phyloP scores from a whole-genome alignment of 2,797 vertebrate species.

The Melanogrammus aeglefinus region DNA sequence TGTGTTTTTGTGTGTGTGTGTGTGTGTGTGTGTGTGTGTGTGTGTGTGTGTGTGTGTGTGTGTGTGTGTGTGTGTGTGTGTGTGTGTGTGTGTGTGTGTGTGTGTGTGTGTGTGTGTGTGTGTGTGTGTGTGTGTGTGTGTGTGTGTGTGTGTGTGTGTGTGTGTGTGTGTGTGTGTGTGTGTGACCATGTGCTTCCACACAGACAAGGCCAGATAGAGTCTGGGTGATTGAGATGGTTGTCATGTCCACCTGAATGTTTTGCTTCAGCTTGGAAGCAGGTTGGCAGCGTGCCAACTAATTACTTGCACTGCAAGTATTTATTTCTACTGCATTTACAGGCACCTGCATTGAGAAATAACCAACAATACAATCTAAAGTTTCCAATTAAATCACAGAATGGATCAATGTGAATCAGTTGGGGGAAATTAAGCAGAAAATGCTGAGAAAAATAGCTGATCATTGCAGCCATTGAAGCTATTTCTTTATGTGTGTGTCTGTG shows the following conservation, averaged over 20 bases:
- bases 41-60: neutral
- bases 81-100: neutral
- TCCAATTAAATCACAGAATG: too few relatives aligned
- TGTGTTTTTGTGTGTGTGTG: neutral
- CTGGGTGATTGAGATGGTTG: slow-evolving; percentile 55
- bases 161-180: slow-evolving; percentile 8
- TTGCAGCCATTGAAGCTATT: neutral
- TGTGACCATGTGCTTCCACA: slow-evolving; percentile 38
- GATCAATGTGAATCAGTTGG: too few relatives aligned
- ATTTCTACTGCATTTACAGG: neutral
- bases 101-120: neutral
- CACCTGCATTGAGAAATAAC: neutral
- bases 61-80: too few relatives aligned
- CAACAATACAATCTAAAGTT: neutral
- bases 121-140: neutral
- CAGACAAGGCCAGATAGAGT: slow-evolving; percentile 15
- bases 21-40: neutral
- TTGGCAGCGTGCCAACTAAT: slow-evolving; percentile 53
- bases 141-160: neutral
- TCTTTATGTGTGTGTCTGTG: slow-evolving; percentile 4
- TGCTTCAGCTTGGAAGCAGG: slow-evolving; percentile 49
- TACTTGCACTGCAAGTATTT: slow-evolving; percentile 49
- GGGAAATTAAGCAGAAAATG: too few relatives aligned
- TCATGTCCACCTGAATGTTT: slow-evolving; percentile 57
- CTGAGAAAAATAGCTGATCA: neutral